Base-by-base conservation (phyloP, 2,888 invertebrate genomes). In the Cheilosia urbana region DNA sequence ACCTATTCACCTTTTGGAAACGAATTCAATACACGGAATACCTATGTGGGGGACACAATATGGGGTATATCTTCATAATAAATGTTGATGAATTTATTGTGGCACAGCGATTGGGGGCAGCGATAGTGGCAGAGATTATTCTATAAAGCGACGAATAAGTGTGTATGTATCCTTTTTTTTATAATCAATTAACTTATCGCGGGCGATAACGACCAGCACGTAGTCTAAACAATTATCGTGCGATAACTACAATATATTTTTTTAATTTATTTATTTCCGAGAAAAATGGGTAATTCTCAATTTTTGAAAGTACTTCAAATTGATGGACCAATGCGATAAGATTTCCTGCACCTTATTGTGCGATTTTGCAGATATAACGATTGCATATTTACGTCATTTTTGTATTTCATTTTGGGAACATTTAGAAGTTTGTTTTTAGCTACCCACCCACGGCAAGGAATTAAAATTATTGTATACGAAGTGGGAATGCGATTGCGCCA, bases 61-160 rank as follows among this genome's bases (percentile, higher is more conserved):
- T 51, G n/a, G 9, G 69, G 47, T 37, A 13, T 17, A 42, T n/a
- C 42, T 42, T n/a, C 42, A 30, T 9, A 45, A 30, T 30, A 42
- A 0, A 40, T 62, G 58, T 65, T 71, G 81, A 77, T 77, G 81
- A 69, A 81, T 81, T 81, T 81, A 81, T 81, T 30, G 30, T 81
- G 34, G 49, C 21, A n/a, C 75, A 57, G 47, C 73, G 79, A 83
- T 83, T 73, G 66, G 62, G 63, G 65, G 49, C 79, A 37, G 34
- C 49, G 73, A 79, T 66, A 65, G 37, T n/a, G 34, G 58, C 49
- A 45, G 49, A 57, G 57, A 42, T 24, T 73, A 68, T 73, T 79
- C 30, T 9, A 30, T 9, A 66, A 21, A 72, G 37, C 42, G 24
- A 63, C 42, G 47, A 68, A 73, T 84, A 79, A 79, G 83, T 79